Evolutionary conservation across 2,113 vertebrate species (phyloP), one percentile per base, ranked within the genome.

Genomic region (Pelecanoides urinatrix): DNA sequence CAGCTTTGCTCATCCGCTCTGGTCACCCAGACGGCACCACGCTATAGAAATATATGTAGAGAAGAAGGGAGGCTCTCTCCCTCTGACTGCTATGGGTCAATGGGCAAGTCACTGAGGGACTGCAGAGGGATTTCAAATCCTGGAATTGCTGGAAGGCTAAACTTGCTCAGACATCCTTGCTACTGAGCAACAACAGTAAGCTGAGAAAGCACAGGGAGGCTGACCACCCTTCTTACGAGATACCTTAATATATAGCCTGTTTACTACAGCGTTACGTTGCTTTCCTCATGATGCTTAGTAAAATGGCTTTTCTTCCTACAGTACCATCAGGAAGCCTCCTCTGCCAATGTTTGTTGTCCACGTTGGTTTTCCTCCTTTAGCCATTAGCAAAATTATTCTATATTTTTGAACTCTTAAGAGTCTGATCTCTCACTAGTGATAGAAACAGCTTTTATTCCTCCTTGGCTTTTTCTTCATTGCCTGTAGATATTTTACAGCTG

Each of bases 41-140:
- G 66, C 53, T 23, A 78, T 26, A 94, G 65, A 86, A 80, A 77
- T n/a, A 17, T 2, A n/a, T 53, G 79, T 96, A 74, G 16, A 80
- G 95, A 84, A 63, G 88, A 86, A 73, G 45, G 65, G 53, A 85
- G 27, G 29, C 11, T 61, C 22, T 70, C 29, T 81, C 75, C 40
- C 56, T 61, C 29, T 74, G 52, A 87, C 16, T 88, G 29, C 52
- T 84, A 75, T 3, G 1, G 3, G 38, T 56, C 75, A 92, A 29
- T 6, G 38, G 67, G 67, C 38, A 89, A 65, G 25, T 81, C 86
- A 88, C 22, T 70, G 74, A 94, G 30, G 77, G 80, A 44, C 53
- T 94, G 83, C 88, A 92, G 34, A 74, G 76, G 68, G 76, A 92
- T 91, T 90, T 95, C 86, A 85, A 78, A 55, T 78, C 70, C 66